Conservation (phyloP, 2,797 vertebrate genomes). For the Echiichthys vipera region DNA sequence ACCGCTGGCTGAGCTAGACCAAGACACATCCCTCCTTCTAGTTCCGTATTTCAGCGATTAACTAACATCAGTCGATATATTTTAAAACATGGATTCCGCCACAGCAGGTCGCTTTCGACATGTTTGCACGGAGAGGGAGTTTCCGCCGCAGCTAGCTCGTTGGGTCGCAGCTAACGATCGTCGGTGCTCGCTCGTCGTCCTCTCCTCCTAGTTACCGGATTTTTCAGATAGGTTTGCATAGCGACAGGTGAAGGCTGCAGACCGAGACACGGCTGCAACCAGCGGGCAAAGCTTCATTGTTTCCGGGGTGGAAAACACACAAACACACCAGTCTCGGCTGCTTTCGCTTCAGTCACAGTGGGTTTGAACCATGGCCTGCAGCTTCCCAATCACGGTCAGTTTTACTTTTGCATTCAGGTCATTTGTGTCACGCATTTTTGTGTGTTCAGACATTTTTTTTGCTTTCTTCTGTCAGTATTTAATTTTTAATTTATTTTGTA, state of each 20-base stretch:
- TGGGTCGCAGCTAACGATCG: constrained; percentile 6
- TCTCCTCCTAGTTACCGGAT: neutral
- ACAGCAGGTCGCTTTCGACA: constrained; percentile 6
- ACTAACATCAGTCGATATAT: neutral
- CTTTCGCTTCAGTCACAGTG: too few relatives aligned
- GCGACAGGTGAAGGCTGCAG: neutral
- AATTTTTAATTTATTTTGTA: too few relatives aligned
- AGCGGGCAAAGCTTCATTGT: neutral
- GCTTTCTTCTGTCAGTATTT: too few relatives aligned
- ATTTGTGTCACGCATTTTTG: neutral
- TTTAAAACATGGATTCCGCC: constrained; percentile 58
- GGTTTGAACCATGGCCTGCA: constrained; percentile 57
- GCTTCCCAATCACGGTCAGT: constrained; percentile 77
- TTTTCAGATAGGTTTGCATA: neutral
- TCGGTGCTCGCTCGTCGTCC: constrained; percentile 6
- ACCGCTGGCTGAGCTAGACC: neutral
- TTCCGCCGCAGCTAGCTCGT: constrained; percentile 55
- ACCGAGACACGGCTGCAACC: neutral
- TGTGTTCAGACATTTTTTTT: neutral
- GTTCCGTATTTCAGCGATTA: neutral
- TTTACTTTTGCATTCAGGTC: neutral
- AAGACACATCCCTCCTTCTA: neutral
- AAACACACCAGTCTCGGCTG: neutral
- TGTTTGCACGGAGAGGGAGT: constrained; percentile 37
- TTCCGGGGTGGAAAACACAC: neutral